Conservation (phyloP, 1,140 invertebrate species). For the Plodia interpunctella region DNA sequence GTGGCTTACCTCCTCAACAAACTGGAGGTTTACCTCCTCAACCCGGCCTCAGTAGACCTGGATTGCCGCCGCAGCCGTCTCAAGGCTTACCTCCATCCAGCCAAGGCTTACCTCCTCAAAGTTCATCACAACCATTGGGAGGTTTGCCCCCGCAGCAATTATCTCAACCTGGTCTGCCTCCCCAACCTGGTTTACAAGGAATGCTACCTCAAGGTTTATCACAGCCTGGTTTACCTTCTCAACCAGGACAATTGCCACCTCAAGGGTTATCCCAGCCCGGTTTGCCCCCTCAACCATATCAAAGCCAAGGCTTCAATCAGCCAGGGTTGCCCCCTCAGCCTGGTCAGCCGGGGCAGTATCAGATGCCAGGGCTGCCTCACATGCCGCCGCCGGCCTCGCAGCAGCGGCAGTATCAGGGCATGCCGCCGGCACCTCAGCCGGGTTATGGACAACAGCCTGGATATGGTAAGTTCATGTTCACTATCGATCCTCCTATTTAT, state of each 20-base stretch:
- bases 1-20: constrained; percentile 6
- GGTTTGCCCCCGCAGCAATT: constrained; percentile 23
- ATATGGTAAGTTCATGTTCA: constrained; percentile 28
- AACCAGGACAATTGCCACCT: constrained; percentile 22
- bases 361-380: constrained; percentile 30
- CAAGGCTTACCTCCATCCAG: constrained; percentile 17
- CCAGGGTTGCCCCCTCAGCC: constrained; percentile 30
- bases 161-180: constrained; percentile 19
- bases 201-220: constrained; percentile 24
- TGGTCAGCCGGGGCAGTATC: constrained; percentile 29
- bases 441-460: constrained; percentile 18
- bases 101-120: background rate
- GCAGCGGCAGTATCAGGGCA: constrained; percentile 28
- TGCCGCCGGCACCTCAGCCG: constrained; percentile 20
- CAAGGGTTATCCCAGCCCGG: constrained; percentile 21
- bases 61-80: constrained; percentile 19
- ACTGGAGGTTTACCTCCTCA: constrained; percentile 24
- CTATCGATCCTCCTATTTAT: no score
- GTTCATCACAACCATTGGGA: constrained; percentile 14
- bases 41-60: background rate
- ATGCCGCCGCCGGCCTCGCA: constrained; percentile 26
- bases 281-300: constrained; percentile 19
- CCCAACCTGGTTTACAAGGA: no score
- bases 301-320: constrained; percentile 30
- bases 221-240: constrained; percentile 29